Evolutionary conservation across 1,140 invertebrate species (phyloP), one percentile per base, ranked within the genome.

Genomic region (Bilobella aurantiaca): DNA sequence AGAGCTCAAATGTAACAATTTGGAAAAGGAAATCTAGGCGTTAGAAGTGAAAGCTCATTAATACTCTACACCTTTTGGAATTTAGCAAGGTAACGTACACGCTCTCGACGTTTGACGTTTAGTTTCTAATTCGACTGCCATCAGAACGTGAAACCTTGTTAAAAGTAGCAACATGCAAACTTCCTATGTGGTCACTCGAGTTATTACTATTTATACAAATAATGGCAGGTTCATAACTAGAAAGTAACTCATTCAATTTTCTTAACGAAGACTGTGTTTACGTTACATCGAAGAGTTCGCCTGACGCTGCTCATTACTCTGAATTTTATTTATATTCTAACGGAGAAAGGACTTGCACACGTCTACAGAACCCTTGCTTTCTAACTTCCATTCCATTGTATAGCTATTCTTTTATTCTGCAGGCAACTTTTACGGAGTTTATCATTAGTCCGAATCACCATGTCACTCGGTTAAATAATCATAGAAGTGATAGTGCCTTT

Each of bases 391-490:
- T n/a, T n/a, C n/a, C n/a, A n/a, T n/a, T n/a, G n/a, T n/a, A n/a
- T n/a, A n/a, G n/a, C n/a, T n/a, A n/a, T n/a, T n/a, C n/a, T n/a
- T n/a, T n/a, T n/a, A 3, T 27, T 29, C 23, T 25, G 23, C 14
- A 34, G 21, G 42, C 16, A 37, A 34, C n/a, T 25, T 32, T 31
- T n/a, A n/a, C n/a, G 16, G 32, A 23, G 8, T 63, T 67, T 67
- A 63, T 67, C 65, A 28, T 34, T 28, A 29, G 25, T 46, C 56
- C 25, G 25, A 67, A 61, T 63, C 61, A 67, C 32, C 66, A 37
- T 67, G 61, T 59, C 62, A 67, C 59, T 63, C 31, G 47, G 65
- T 69, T 49, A 69, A 69, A 65, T 65, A 65, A 69, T 69, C 58
- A 65, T 63, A 57, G 32, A 58, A 65, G 65, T 69, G 67, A 69